A percentile compares a stretch with the other conserved stretches of the same genome.
Evolutionary conservation across 1,140 invertebrate species (phyloP).

Genomic region (Scaptomyza graminum): DNA sequence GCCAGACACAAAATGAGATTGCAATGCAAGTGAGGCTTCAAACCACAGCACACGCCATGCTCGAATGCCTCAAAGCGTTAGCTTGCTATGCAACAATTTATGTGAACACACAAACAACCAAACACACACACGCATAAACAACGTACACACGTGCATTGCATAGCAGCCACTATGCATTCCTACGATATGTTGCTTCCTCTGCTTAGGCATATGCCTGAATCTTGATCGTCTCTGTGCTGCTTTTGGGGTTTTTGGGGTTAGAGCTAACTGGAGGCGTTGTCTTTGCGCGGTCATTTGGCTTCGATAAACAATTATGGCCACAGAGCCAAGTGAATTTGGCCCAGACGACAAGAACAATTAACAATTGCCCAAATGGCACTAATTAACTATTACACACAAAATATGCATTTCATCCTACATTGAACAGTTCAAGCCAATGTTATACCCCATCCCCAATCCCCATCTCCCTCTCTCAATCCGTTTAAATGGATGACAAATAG

Average conservation of each 20-base stretch:
- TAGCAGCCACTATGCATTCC: constrained; percentile 14
- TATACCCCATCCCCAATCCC: neutral
- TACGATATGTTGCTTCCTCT: neutral
- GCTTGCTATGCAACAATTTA: constrained; percentile 77
- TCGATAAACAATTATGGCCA: constrained; percentile 75
- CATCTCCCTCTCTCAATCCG: neutral
- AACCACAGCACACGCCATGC: constrained; percentile 79
- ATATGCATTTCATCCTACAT: constrained; percentile 16
- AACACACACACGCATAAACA: constrained; percentile 8
- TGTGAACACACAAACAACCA: constrained; percentile 39
- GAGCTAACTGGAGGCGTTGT: constrained; percentile 24
- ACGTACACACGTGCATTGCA: constrained; percentile 18
- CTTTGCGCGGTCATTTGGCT: constrained; percentile 62
- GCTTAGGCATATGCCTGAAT: neutral
- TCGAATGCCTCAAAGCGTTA: constrained; percentile 76
- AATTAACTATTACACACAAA: constrained; percentile 69
- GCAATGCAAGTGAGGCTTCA: constrained; percentile 79
- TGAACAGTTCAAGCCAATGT: constrained; percentile 5
- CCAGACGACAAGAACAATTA: constrained; percentile 73
- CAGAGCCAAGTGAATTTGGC: constrained; percentile 51
- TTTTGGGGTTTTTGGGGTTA: neutral
- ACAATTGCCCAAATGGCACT: constrained; percentile 66
- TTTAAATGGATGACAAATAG: constrained; percentile 22
- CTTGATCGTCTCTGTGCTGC: neutral
- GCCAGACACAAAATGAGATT: constrained; percentile 69